phyloP scores from a whole-genome alignment of 2,113 vertebrate genomes.

The Apaloderma vittatum region DNA sequence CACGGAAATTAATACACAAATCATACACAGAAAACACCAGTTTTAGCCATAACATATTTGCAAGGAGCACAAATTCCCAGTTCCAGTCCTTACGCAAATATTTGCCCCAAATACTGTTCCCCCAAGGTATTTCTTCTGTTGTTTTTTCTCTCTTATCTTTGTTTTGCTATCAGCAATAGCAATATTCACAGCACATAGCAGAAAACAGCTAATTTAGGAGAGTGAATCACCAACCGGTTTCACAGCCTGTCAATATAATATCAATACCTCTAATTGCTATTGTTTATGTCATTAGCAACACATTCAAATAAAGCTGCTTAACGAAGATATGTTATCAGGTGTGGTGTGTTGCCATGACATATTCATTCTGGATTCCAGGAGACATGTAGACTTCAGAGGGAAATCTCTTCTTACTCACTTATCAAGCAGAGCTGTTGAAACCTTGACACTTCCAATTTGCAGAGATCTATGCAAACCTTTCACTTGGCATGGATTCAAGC shows the following conservation, averaged over 20 bases:
- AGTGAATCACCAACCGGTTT: neutral
- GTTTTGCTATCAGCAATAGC: neutral
- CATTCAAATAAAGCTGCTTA: conserved; percentile 32
- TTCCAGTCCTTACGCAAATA: neutral
- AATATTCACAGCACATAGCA: neutral
- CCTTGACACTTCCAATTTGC: conserved; percentile 64
- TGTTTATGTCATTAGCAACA: conserved; percentile 42
- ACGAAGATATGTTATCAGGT: neutral
- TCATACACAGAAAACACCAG: neutral
- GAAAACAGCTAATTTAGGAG: conserved; percentile 22
- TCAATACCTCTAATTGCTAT: conserved; percentile 56
- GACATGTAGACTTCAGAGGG: conserved; percentile 16
- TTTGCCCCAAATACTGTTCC: neutral
- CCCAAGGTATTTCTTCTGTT: neutral
- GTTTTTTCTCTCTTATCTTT: neutral
- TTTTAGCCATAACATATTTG: neutral
- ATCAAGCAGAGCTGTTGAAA: conserved; percentile 50
- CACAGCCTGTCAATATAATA: conserved; percentile 40
- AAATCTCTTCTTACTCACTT: conserved; percentile 46
- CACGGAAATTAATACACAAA: neutral
- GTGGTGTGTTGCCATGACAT: neutral
- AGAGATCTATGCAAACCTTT: conserved; percentile 61
- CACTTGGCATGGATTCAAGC: conserved; percentile 19
- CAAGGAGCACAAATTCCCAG: neutral
- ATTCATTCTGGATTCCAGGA: conserved; percentile 25